These are phyloP conservation scores for Drosophila ezoana DNA, from an alignment of 2,888 invertebrate genomes.

Conservation along the genomic window DNA sequence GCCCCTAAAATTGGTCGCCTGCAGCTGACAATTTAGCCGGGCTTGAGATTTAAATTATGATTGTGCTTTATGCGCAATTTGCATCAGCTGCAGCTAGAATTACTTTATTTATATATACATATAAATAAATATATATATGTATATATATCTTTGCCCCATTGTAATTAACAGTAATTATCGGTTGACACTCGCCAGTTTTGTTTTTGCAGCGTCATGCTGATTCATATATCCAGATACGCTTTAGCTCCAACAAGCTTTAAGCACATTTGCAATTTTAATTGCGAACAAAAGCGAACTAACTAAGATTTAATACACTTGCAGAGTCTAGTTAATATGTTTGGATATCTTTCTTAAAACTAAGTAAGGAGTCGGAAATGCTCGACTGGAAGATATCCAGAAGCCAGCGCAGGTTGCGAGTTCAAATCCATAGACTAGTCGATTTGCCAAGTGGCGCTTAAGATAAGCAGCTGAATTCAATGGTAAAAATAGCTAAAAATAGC, in stretches of 20 bases:
- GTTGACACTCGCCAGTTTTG: slow-evolving; percentile 1
- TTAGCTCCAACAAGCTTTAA: neutral
- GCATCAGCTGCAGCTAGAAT: neutral
- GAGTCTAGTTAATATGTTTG: too few relatives aligned
- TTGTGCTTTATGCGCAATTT: neutral
- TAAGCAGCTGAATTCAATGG: too few relatives aligned
- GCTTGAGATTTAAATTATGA: neutral
- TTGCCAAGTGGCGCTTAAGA: too few relatives aligned
- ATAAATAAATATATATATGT: neutral
- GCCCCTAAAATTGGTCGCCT: neutral
- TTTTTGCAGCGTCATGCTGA: slow-evolving; percentile 26
- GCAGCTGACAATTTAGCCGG: slow-evolving; percentile 4
- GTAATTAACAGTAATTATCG: slow-evolving; percentile 11
- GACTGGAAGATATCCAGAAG: too few relatives aligned
- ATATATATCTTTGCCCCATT: neutral
- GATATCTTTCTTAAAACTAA: too few relatives aligned
- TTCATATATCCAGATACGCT: neutral
- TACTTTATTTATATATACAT: neutral
- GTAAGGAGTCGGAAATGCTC: too few relatives aligned
- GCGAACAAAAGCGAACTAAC: neutral
- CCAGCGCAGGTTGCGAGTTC: too few relatives aligned
- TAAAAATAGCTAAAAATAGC: too few relatives aligned
- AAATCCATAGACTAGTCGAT: too few relatives aligned
- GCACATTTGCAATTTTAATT: neutral
- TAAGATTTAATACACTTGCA: too few relatives aligned